These are phyloP conservation scores for Cyclophora punctaria DNA, from an alignment of 2,888 invertebrate species.

Conservation along the genomic window DNA sequence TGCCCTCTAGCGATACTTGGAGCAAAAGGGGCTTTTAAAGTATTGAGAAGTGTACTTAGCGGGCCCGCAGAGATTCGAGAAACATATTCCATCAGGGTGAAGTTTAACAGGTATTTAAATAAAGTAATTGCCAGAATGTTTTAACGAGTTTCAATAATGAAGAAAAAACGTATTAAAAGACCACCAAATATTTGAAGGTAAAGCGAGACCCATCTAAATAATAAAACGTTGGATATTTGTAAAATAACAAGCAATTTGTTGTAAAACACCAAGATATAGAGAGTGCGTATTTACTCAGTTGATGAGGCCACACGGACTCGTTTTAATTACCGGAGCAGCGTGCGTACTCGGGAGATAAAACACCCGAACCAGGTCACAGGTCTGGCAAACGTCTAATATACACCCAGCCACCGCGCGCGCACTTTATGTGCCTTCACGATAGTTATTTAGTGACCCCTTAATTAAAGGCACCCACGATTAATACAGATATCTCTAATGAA, in stretches of 20 bases:
- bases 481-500: no score
- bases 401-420: neutral
- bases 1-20: constrained; percentile 2
- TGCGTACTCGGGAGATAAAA: constrained; percentile 36
- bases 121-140: no score
- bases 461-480: constrained; percentile 6
- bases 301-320: constrained; percentile 29
- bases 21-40: neutral
- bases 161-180: no score
- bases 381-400: constrained; percentile 4
- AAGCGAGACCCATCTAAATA: no score
- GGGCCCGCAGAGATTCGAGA: no score
- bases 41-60: neutral
- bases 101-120: no score
- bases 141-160: no score
- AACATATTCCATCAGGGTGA: no score
- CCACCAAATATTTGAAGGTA: no score
- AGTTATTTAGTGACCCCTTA: constrained; percentile 9
- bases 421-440: constrained; percentile 3
- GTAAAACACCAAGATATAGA: constrained; percentile 6
- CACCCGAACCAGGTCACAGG: constrained; percentile 34
- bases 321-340: constrained; percentile 39
- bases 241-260: constrained; percentile 8
- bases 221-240: constrained; percentile 2
- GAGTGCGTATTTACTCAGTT: constrained; percentile 23